Percentiles rank a stretch among this genome's conserved stretches.
phyloP scores from a whole-genome alignment of 2,888 invertebrate species.

The Spodoptera exigua region DNA sequence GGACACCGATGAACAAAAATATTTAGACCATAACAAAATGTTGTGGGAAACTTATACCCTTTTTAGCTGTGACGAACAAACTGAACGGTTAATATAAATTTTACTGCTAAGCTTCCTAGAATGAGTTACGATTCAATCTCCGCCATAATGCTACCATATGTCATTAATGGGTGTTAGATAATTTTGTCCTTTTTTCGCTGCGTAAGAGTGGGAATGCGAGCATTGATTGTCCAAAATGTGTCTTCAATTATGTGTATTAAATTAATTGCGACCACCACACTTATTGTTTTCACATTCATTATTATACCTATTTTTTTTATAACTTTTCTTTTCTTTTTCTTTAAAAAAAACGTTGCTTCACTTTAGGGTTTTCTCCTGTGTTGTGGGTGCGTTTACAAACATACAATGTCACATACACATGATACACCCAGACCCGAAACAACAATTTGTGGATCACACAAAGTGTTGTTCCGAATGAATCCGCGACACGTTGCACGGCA shows the following conservation, averaged over 20 bases:
- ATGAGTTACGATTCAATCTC: conserved; percentile 55
- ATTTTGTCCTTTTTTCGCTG: conserved; percentile 32
- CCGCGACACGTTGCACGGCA: too few relatives aligned
- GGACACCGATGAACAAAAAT: conserved; percentile 40
- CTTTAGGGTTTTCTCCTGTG: too few relatives aligned
- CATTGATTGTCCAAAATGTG: conserved; percentile 23
- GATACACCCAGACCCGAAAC: too few relatives aligned
- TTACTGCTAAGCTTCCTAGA: conserved; percentile 55
- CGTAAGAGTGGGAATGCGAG: conserved; percentile 35
- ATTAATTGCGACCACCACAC: not conserved
- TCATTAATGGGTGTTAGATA: conserved; percentile 43
- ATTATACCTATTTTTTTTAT: too few relatives aligned
- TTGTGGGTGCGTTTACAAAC: too few relatives aligned
- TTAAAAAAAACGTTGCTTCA: too few relatives aligned
- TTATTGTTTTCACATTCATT: not conserved
- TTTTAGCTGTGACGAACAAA: conserved; percentile 32
- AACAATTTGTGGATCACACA: too few relatives aligned
- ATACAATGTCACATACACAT: too few relatives aligned
- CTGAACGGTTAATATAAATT: conserved; percentile 54
- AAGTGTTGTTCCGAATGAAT: too few relatives aligned
- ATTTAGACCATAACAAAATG: conserved; percentile 48
- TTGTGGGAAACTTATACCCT: conserved; percentile 41
- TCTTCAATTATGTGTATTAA: conserved; percentile 3
- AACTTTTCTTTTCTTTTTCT: too few relatives aligned
- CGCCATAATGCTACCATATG: conserved; percentile 55